phyloP scores from a whole-genome alignment of 2,888 invertebrate species.

The Hemistola chrysoprasaria region DNA sequence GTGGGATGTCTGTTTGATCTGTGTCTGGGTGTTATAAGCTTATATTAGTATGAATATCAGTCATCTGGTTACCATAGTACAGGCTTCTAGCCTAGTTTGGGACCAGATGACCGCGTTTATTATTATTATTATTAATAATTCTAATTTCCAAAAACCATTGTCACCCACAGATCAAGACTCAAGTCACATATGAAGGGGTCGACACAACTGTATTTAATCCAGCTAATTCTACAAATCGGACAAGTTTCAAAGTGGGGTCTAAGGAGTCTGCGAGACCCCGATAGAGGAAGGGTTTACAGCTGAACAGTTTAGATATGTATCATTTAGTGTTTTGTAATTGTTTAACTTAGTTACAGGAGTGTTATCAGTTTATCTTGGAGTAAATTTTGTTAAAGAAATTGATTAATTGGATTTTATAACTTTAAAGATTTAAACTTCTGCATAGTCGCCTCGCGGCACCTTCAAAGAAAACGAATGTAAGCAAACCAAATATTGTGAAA shows the following conservation, averaged over 20 bases:
- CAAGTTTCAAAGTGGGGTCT: slow-evolving; percentile 56
- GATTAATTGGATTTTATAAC: background rate
- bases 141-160: slow-evolving; percentile 27
- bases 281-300: slow-evolving; percentile 46
- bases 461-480: no score
- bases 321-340: slow-evolving; percentile 32
- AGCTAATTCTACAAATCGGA: slow-evolving; percentile 62
- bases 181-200: slow-evolving; percentile 52
- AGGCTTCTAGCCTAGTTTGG: no score
- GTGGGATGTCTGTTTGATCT: no score
- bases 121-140: no score
- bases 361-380: slow-evolving; percentile 13
- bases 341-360: slow-evolving; percentile 14
- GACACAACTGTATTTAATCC: slow-evolving; percentile 56
- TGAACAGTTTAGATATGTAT: slow-evolving; percentile 42
- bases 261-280: slow-evolving; percentile 34
- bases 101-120: no score
- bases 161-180: slow-evolving; percentile 36
- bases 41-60: no score
- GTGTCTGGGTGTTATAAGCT: no score
- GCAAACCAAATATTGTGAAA: no score
- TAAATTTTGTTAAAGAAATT: slow-evolving; percentile 16
- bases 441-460: no score
- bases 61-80: no score
- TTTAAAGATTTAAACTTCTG: no score